These are phyloP conservation scores for Spisula solida DNA, from an alignment of 2,888 invertebrate genomes.

Conservation along the genomic window DNA sequence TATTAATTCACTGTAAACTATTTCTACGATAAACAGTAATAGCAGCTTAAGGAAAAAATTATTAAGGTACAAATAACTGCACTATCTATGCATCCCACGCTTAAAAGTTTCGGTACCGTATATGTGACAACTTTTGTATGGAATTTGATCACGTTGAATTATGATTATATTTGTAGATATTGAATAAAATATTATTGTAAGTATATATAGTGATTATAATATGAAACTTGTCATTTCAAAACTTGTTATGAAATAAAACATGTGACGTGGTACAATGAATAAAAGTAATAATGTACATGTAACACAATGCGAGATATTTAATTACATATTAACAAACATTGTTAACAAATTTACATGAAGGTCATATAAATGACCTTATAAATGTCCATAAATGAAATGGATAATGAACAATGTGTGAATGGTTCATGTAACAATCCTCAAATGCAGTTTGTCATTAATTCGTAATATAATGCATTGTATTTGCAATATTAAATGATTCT, in stretches of 20 bases:
- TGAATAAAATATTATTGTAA: not conserved
- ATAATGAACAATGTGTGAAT: not conserved
- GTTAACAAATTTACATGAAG: not conserved
- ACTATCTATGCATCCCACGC: too few relatives aligned
- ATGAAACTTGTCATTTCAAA: conserved; percentile 1
- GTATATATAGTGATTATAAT: not conserved
- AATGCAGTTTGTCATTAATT: too few relatives aligned
- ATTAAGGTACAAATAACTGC: too few relatives aligned
- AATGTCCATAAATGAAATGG: not conserved
- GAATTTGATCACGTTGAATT: not conserved
- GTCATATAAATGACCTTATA: too few relatives aligned
- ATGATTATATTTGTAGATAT: not conserved
- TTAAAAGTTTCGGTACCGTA: too few relatives aligned
- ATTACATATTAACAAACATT: not conserved
- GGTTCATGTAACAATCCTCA: too few relatives aligned
- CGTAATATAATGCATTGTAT: too few relatives aligned
- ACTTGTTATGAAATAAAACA: not conserved
- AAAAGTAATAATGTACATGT: not conserved
- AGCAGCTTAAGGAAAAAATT: too few relatives aligned
- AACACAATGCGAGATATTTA: not conserved
- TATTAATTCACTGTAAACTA: too few relatives aligned
- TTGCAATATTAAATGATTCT: too few relatives aligned
- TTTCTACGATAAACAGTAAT: too few relatives aligned
- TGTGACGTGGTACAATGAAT: not conserved
- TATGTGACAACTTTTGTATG: not conserved